These are phyloP conservation scores for Antheraea yamamai DNA, from an alignment of 2,888 invertebrate genomes.

Conservation along the genomic window DNA sequence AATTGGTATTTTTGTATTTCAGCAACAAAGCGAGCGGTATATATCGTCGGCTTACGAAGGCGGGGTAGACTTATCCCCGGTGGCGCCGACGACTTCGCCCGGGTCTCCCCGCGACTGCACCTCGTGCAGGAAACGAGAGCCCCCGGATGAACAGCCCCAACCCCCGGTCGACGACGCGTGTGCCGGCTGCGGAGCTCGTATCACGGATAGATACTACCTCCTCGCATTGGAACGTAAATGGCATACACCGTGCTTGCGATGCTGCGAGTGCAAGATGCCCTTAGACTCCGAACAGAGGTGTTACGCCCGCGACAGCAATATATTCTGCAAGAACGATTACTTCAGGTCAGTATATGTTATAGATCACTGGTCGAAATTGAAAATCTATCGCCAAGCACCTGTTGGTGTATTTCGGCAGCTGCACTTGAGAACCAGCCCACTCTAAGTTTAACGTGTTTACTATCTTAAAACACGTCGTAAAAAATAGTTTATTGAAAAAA, in stretches of 20 bases:
- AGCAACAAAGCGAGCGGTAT: slow-evolving; percentile 88
- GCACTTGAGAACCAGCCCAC: no score
- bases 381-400: no score
- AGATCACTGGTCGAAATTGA: no score
- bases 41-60: slow-evolving; percentile 85
- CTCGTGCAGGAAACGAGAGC: slow-evolving; percentile 82
- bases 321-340: slow-evolving; percentile 98
- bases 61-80: slow-evolving; percentile 87
- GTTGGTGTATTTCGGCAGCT: no score
- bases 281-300: slow-evolving; percentile 96
- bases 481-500: no score
- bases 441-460: no score
- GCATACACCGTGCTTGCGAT: slow-evolving; percentile 95
- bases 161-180: slow-evolving; percentile 84
- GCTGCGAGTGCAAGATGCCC: slow-evolving; percentile 94
- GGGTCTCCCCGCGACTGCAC: slow-evolving; percentile 83
- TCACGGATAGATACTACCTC: slow-evolving; percentile 94
- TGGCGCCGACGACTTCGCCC: slow-evolving; percentile 86
- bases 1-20: slow-evolving; percentile 43
- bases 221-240: slow-evolving; percentile 95
- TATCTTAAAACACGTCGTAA: no score
- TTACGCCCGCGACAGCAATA: slow-evolving; percentile 95
- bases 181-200: slow-evolving; percentile 93
- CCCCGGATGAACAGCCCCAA: slow-evolving; percentile 73
- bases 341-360: slow-evolving; percentile 88